phyloP scores from a whole-genome alignment of 2,888 invertebrate species.

The Sminthurides aquaticus region DNA sequence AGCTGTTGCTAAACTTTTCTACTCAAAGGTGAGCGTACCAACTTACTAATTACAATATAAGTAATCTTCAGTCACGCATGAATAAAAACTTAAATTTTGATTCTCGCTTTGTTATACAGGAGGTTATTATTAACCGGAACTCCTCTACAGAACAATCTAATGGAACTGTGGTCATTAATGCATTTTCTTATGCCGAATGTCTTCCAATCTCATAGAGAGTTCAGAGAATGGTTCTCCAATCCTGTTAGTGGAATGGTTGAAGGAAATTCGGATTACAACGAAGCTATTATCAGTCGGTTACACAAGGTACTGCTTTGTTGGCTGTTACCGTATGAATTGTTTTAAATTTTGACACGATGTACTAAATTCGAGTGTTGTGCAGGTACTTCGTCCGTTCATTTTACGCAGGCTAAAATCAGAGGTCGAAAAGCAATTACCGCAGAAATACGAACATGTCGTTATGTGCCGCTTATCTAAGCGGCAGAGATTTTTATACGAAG shows the following conservation, averaged over 20 bases:
- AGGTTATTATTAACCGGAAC: slow-evolving; percentile 87
- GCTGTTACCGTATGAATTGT: background rate
- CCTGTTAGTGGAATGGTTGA: slow-evolving; percentile 95
- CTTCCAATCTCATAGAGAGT: slow-evolving; percentile 91
- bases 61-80: background rate
- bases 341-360: slow-evolving; percentile 1
- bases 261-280: slow-evolving; percentile 83
- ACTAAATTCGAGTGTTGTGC: slow-evolving; percentile 43
- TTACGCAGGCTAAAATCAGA: slow-evolving; percentile 84
- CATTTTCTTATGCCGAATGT: slow-evolving; percentile 97
- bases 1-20: slow-evolving; percentile 86
- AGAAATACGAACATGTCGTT: slow-evolving; percentile 90
- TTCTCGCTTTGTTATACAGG: slow-evolving; percentile 49
- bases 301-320: slow-evolving; percentile 72
- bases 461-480: slow-evolving; percentile 90
- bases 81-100: background rate
- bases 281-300: slow-evolving; percentile 74
- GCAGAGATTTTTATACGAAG: slow-evolving; percentile 95
- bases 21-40: slow-evolving; percentile 76
- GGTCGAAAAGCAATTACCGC: slow-evolving; percentile 95
- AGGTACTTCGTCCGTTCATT: slow-evolving; percentile 88
- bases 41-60: background rate
- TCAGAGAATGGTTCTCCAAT: slow-evolving; percentile 97
- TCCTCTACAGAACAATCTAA: slow-evolving; percentile 88
- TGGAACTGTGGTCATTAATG: slow-evolving; percentile 97